phyloP scores from a whole-genome alignment of 2,888 invertebrate genomes.

The Patella ulyssiponensis region DNA sequence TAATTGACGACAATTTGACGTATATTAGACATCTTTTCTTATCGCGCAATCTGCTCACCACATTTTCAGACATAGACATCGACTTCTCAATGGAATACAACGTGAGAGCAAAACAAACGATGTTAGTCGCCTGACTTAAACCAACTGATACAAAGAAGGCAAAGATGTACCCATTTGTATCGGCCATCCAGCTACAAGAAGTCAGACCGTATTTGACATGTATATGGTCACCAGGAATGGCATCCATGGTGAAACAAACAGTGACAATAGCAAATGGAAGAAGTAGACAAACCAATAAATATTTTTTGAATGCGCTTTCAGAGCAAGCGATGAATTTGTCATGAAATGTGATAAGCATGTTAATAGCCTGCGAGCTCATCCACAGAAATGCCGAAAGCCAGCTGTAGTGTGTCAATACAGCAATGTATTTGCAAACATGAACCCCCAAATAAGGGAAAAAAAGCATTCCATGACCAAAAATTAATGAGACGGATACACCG shows the following conservation, averaged over 20 bases:
- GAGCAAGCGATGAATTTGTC: not conserved
- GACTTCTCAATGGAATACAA: constrained; percentile 14
- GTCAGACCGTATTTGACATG: constrained; percentile 19
- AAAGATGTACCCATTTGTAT: constrained; percentile 11
- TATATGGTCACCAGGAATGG: not conserved
- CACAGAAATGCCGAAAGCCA: not conserved
- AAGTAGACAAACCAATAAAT: not conserved
- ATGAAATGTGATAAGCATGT: not conserved
- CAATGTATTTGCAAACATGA: not conserved
- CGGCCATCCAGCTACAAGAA: constrained; percentile 21
- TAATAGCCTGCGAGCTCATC: not conserved
- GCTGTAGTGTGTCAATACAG: not conserved
- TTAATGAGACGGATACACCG: not conserved
- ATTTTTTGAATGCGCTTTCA: not conserved
- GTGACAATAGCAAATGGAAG: not conserved
- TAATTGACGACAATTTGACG: constrained; percentile 25
- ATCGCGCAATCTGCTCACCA: constrained; percentile 8
- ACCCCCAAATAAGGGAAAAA: not conserved
- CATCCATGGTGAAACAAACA: not conserved
- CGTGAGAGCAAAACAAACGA: constrained; percentile 33
- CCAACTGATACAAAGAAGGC: constrained; percentile 32
- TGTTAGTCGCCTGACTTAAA: constrained; percentile 25
- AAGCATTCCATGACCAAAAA: not conserved
- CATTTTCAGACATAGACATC: not conserved
- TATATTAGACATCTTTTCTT: constrained; percentile 24